These are phyloP conservation scores for Entomobrya multifasciata DNA, from an alignment of 2,888 invertebrate species.

Conservation along the genomic window DNA sequence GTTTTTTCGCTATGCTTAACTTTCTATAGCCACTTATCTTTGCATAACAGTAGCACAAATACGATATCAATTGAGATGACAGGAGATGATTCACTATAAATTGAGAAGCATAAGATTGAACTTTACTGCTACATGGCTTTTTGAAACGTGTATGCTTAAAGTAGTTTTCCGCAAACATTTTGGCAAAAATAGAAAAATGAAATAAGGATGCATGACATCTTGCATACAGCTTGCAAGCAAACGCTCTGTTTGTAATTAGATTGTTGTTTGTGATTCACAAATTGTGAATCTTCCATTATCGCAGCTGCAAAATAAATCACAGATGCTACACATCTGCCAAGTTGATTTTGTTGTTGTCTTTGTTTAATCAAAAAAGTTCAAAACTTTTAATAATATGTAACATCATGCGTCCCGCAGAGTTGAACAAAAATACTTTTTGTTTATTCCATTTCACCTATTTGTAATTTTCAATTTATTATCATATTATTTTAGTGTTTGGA, in stretches of 20 bases:
- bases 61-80: no score
- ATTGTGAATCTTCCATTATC: slow-evolving; percentile 12
- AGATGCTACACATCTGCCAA: slow-evolving; percentile 29
- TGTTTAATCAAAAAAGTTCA: neutral
- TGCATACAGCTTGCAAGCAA: neutral
- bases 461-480: slow-evolving; percentile 8
- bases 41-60: neutral
- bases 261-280: neutral
- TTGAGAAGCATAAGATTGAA: no score
- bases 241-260: slow-evolving; percentile 22
- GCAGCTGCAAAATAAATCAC: neutral
- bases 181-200: neutral
- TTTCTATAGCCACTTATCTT: no score
- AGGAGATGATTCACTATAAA: no score
- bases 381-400: neutral
- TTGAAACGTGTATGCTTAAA: neutral
- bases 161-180: neutral
- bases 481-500: neutral
- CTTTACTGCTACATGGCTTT: neutral
- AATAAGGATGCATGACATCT: slow-evolving; percentile 9
- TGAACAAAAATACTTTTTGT: neutral
- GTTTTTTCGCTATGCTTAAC: no score
- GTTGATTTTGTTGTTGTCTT: neutral
- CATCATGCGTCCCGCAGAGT: neutral
- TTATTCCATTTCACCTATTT: neutral